Conservation (phyloP, 2,888 invertebrate species). For the Rotaria socialis region DNA sequence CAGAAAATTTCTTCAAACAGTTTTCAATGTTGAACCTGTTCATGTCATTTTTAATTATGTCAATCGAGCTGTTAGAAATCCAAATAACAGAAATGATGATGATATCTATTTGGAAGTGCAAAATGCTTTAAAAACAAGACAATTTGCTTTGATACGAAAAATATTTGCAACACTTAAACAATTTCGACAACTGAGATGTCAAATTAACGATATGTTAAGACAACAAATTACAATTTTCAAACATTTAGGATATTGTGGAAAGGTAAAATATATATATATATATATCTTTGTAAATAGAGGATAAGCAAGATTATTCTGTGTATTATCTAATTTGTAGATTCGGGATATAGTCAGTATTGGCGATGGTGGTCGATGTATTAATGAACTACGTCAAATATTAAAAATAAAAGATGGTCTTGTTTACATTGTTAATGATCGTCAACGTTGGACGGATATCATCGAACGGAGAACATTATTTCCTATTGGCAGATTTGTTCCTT, state of each 20-base stretch:
- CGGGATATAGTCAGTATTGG: conserved; percentile 2
- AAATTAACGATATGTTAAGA: conserved; percentile 28
- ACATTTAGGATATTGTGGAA: conserved; percentile 26
- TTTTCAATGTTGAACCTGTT: conserved; percentile 21
- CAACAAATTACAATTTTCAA: conserved; percentile 27
- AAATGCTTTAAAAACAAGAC: background rate
- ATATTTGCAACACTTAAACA: background rate
- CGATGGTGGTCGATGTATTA: conserved; percentile 30
- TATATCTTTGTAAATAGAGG: too few species aligned
- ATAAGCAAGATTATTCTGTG: too few species aligned
- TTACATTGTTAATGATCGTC: background rate
- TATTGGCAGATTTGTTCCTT: conserved; percentile 6
- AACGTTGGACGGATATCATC: background rate
- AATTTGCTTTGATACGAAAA: background rate
- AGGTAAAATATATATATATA: background rate
- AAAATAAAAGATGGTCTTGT: background rate
- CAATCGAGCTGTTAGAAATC: conserved; percentile 28
- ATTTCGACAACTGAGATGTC: background rate
- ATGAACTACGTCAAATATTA: background rate
- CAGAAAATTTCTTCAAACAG: conserved; percentile 27
- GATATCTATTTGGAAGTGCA: conserved; percentile 9
- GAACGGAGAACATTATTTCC: conserved; percentile 5
- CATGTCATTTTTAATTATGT: conserved; percentile 20
- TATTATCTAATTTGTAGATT: background rate
- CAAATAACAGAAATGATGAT: background rate